Evolutionary conservation across 2,888 invertebrate genomes (phyloP).

Genomic region (Apotomis betuletana): DNA sequence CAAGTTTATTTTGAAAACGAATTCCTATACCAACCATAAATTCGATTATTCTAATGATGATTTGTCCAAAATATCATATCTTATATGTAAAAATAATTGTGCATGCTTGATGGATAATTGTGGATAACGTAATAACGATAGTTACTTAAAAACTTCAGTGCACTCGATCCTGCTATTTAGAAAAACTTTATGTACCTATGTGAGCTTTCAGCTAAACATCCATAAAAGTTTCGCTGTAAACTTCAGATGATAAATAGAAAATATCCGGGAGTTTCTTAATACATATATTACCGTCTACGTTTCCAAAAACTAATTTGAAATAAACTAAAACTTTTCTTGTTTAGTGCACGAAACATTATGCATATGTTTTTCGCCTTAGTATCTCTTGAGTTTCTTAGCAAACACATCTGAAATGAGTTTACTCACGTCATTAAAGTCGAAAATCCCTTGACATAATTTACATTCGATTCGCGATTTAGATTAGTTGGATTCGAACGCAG

Average conservation of each 20-base stretch:
- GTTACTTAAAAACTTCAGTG: neutral
- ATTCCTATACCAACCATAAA: neutral
- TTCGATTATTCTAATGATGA: no score
- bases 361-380: neutral
- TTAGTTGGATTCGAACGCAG: no score
- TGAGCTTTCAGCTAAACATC: neutral
- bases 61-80: no score
- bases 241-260: constrained; percentile 8
- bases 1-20: constrained; percentile 20
- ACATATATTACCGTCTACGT: neutral
- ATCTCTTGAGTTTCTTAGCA: no score
- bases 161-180: neutral
- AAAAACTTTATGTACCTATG: constrained; percentile 6
- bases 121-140: neutral
- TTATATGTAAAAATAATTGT: no score
- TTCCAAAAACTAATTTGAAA: neutral
- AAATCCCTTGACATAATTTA: no score
- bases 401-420: no score
- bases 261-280: constrained; percentile 6
- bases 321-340: neutral
- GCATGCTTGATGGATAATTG: no score
- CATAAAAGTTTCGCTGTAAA: constrained; percentile 10
- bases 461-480: no score
- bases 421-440: no score
- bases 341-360: neutral